phyloP scores from a whole-genome alignment of 2,888 invertebrate genomes.

The Volucella bombylans region DNA sequence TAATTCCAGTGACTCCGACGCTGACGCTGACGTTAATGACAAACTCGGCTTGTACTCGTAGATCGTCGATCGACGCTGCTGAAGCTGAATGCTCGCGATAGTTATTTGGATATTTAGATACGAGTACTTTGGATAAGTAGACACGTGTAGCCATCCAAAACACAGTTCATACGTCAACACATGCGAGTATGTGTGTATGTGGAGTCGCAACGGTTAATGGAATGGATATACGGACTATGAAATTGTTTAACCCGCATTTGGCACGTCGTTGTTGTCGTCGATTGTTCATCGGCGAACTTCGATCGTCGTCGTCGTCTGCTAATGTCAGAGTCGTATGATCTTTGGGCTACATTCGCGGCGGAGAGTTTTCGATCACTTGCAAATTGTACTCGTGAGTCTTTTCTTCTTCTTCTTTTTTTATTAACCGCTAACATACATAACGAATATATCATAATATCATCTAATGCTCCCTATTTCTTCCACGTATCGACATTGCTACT shows the following conservation, averaged over 20 bases:
- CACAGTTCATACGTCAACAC: constrained; percentile 56
- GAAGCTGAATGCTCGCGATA: constrained; percentile 55
- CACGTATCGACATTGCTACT: too few relatives aligned
- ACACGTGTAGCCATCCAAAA: constrained; percentile 53
- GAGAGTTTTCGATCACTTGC: neutral
- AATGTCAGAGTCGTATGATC: constrained; percentile 26
- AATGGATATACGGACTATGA: constrained; percentile 62
- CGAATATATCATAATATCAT: too few relatives aligned
- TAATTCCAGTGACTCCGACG: constrained; percentile 57
- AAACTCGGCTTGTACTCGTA: neutral
- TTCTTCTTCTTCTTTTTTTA: too few relatives aligned
- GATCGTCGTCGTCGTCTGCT: constrained; percentile 28
- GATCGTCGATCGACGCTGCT: constrained; percentile 28
- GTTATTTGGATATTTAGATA: constrained; percentile 64
- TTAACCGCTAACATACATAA: too few relatives aligned
- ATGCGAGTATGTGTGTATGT: constrained; percentile 23
- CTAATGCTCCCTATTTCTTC: too few relatives aligned
- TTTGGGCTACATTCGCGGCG: constrained; percentile 7
- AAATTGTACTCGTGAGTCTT: too few relatives aligned
- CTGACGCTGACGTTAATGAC: neutral
- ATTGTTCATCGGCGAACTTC: too few relatives aligned
- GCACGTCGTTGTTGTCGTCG: constrained; percentile 32
- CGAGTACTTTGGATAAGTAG: constrained; percentile 51
- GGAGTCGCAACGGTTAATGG: constrained; percentile 60
- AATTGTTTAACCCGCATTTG: constrained; percentile 64